These are phyloP conservation scores for Noctua fimbriata DNA, from an alignment of 2,888 invertebrate genomes.

Conservation along the genomic window DNA sequence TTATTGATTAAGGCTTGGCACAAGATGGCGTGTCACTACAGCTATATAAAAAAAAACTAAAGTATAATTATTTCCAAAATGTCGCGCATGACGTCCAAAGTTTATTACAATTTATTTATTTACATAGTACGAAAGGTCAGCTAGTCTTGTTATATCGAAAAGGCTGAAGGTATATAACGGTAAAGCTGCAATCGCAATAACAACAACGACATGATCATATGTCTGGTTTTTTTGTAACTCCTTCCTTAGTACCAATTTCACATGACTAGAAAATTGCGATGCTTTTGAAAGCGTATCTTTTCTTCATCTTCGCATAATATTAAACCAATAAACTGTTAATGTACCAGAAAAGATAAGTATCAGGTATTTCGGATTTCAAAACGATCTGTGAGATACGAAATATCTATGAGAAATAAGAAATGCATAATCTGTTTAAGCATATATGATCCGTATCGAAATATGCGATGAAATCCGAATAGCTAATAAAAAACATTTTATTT, in stretches of 20 bases:
- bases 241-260: not conserved
- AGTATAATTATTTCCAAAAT: not conserved
- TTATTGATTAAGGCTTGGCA: not conserved
- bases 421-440: not conserved
- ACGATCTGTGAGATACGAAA: constrained; percentile 10
- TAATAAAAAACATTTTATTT: not conserved
- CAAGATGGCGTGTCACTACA: not conserved
- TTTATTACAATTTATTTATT: not conserved
- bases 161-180: not conserved
- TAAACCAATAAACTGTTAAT: not conserved
- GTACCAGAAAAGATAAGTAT: not conserved
- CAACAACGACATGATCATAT: not conserved
- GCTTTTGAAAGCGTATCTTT: not conserved
- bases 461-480: not conserved
- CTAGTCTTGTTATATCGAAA: not conserved
- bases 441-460: not conserved
- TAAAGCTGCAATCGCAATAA: not conserved
- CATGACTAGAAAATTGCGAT: no score
- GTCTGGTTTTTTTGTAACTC: not conserved
- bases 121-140: not conserved
- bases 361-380: constrained; percentile 1
- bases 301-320: not conserved
- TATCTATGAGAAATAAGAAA: constrained; percentile 7
- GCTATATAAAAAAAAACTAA: not conserved
- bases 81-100: not conserved